Percentiles rank a stretch among this genome's conserved stretches.
phyloP scores from a whole-genome alignment of 2,113 vertebrate genomes.

The Melanerpes aurifrons region DNA sequence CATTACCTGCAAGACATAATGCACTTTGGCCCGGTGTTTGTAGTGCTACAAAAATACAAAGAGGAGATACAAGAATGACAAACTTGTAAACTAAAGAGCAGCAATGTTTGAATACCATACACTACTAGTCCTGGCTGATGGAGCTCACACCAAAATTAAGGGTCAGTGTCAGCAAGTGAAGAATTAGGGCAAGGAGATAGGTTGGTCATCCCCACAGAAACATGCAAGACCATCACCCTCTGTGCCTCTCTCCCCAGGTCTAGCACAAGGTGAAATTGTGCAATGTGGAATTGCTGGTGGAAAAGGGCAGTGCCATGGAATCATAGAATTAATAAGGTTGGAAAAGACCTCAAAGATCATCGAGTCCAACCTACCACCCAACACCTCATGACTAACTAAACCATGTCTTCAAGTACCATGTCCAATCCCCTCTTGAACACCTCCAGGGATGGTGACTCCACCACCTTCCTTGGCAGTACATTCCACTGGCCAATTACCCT shows the following conservation, averaged over 20 bases:
- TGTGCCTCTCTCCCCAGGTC: not conserved
- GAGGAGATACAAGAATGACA: not conserved
- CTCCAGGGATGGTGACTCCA: no score
- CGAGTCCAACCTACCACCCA: no score
- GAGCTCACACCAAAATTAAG: not conserved
- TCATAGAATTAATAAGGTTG: no score
- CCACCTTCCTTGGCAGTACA: no score
- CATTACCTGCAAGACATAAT: not conserved
- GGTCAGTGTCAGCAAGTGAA: not conserved
- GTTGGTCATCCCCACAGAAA: not conserved
- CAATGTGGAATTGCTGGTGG: not conserved
- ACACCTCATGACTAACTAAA: no score
- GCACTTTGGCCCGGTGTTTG: not conserved
- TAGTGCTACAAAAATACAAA: not conserved
- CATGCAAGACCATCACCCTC: not conserved
- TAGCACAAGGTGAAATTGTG: not conserved
- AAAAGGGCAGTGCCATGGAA: not conserved
- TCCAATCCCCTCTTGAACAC: no score
- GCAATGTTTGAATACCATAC: not conserved
- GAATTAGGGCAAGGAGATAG: not conserved
- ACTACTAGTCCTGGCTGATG: not conserved
- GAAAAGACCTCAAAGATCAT: no score
- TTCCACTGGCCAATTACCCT: no score
- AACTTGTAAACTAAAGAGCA: not conserved
- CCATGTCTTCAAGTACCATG: no score